Evolutionary conservation across 2,888 invertebrate species (phyloP).

Genomic region (Sclerodermus sp.): DNA sequence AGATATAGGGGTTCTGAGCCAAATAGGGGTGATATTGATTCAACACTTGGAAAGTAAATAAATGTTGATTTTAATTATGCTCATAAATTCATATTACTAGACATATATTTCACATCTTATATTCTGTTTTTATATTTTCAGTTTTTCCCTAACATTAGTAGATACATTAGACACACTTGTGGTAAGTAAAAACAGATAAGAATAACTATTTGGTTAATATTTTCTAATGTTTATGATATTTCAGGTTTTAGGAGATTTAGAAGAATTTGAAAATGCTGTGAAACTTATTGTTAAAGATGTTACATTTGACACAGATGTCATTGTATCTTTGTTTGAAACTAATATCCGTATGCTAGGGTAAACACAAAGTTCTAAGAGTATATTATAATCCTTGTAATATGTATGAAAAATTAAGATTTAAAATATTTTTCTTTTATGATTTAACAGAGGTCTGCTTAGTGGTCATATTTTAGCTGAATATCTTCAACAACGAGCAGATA

Average conservation of each 20-base stretch:
- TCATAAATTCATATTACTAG: conserved; percentile 1
- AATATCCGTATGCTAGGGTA: conserved; percentile 97
- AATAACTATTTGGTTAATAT: no score
- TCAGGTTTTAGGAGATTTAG: conserved; percentile 83
- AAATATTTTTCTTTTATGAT: no score
- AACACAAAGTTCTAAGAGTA: conserved; percentile 41
- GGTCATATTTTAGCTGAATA: conserved; percentile 88
- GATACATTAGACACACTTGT: conserved; percentile 93
- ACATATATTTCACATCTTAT: conserved; percentile 2
- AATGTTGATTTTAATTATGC: not conserved
- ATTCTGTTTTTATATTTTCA: conserved; percentile 56
- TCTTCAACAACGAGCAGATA: conserved; percentile 73
- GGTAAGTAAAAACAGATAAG: conserved; percentile 58
- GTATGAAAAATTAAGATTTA: not conserved
- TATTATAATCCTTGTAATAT: not conserved
- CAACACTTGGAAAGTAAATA: conserved; percentile 93
- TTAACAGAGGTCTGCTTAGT: conserved; percentile 80
- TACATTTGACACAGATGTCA: conserved; percentile 88
- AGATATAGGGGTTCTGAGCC: conserved; percentile 87
- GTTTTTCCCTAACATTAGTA: conserved; percentile 93
- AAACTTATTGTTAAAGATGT: conserved; percentile 84
- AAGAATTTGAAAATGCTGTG: conserved; percentile 92
- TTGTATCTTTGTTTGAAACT: conserved; percentile 97
- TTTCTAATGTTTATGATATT: conserved; percentile 5
- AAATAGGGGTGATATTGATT: conserved; percentile 94